phyloP scores from a whole-genome alignment of 92 coral and sea anemone genomes.

The Paramuricea clavata region DNA sequence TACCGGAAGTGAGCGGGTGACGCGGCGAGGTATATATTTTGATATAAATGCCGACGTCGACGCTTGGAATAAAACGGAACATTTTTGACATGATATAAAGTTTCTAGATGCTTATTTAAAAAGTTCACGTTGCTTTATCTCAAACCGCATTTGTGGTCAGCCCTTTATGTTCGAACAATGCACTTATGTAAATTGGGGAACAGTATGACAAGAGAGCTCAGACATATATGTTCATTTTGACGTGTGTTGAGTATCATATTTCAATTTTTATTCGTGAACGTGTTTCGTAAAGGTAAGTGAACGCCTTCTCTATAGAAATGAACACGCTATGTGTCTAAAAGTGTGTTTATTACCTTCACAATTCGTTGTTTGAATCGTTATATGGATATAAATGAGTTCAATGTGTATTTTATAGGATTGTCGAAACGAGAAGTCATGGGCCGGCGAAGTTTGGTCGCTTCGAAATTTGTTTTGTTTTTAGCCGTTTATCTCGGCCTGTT shows the following conservation, averaged over 20 bases:
- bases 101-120: background rate
- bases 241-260: background rate
- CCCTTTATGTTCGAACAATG: constrained; percentile 1
- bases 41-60: background rate
- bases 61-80: background rate
- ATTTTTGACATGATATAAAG: background rate
- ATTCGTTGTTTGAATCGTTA: background rate
- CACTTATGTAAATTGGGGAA: background rate
- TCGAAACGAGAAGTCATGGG: background rate
- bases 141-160: background rate
- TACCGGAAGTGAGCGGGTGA: too few relatives aligned
- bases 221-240: background rate
- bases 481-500: background rate
- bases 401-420: background rate
- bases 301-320: constrained; percentile 21
- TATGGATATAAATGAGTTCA: background rate
- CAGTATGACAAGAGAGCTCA: background rate
- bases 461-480: background rate
- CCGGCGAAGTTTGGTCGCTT: background rate
- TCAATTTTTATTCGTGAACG: background rate
- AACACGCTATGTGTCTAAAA: background rate
- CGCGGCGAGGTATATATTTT: too few relatives aligned
- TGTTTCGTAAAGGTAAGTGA: background rate
- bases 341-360: background rate
- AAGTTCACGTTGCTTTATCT: background rate